Base-by-base conservation (phyloP, 1,140 invertebrate genomes). In the Steinernema khuongi region DNA sequence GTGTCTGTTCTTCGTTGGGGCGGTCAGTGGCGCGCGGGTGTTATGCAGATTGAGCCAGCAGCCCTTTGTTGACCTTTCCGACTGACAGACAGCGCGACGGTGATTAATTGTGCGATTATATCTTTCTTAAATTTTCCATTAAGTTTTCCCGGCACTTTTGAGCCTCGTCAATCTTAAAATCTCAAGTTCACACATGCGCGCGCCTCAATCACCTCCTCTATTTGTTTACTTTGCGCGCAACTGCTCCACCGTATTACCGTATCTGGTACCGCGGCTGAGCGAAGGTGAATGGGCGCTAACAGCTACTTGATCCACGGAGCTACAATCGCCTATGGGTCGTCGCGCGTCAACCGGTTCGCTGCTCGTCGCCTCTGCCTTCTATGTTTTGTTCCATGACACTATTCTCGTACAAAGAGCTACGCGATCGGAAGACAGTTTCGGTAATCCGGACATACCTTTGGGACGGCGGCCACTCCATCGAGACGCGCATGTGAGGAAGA, bases 41-140 rank as follows among this genome's bases (percentile, higher is more conserved):
- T 60, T 60, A 60, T 60, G 50, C 50, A 60, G 50, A 60, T 60
- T 60, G 50, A 26, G 22, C 50, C 36, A n/a, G n/a, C 14, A 60
- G 11, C 19, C 50, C 22, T 60, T 60, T 60, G 50, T 60, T 60
- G 50, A 60, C 50, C 50, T 60, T 60, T 60, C 14, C 50, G 50
- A 14, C 50, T 60, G 50, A 60, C 50, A 60, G 50, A 60, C 50
- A 22, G 50, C 50, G 50, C 19, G 50, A n/a, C 50, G 26, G 50
- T 60, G 50, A 60, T 60, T 60, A 60, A 60, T 60, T 22, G 50
- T 4, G 50, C 50, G 50, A 60, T 60, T 60, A 60, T 60, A 60
- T 60, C 50, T 60, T 60, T 60, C 50, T 60, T 60, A 60, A 60
- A 60, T 60, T 60, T 60, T 60, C 50, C 14, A 60, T 60, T 60